phyloP scores from a whole-genome alignment of 1,140 invertebrate species.

The Rhopalosiphum maidis region DNA sequence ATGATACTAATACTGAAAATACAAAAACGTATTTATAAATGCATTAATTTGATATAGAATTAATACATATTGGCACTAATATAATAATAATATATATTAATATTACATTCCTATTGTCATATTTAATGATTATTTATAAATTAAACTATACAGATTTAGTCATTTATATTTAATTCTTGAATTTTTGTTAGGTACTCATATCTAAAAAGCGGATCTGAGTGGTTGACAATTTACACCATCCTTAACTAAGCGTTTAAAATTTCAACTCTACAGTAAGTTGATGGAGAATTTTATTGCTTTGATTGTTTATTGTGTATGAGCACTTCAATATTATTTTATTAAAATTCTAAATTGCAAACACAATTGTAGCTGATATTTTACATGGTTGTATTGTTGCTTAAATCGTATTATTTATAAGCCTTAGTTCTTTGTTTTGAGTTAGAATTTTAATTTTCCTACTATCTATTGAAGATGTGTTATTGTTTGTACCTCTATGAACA shows the following conservation, averaged over 20 bases:
- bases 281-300: neutral
- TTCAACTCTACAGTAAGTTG: constrained; percentile 40
- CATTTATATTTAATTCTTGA: neutral
- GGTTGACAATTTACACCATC: neutral
- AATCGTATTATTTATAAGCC: neutral
- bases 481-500: neutral
- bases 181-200: constrained; percentile 42
- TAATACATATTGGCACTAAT: neutral
- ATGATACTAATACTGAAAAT: no score
- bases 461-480: neutral
- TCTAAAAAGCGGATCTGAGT: constrained; percentile 12
- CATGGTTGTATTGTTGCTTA: neutral
- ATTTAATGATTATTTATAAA: neutral
- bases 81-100: neutral
- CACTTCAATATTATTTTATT: neutral
- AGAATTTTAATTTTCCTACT: neutral
- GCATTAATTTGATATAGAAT: no score
- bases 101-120: neutral
- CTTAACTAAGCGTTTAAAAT: constrained; percentile 6
- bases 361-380: neutral
- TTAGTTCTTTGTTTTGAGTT: neutral
- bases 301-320: neutral
- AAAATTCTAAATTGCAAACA: neutral
- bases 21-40: no score
- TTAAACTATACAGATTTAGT: neutral